These are phyloP conservation scores for Luffia ferchaultella DNA, from an alignment of 2,888 invertebrate species.

Conservation along the genomic window DNA sequence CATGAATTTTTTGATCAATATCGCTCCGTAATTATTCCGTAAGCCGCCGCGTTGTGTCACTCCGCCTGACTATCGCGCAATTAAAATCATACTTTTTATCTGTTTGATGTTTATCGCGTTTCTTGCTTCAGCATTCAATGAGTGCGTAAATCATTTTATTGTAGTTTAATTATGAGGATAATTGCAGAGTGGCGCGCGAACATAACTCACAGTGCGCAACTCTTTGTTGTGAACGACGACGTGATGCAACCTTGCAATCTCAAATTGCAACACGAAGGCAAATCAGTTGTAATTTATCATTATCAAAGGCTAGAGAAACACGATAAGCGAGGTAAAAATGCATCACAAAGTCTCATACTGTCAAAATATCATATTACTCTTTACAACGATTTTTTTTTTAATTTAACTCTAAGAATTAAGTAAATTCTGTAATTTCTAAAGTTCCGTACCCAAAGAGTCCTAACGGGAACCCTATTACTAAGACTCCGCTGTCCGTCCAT, in stretches of 20 bases:
- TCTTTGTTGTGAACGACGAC: not conserved
- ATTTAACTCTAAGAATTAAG: too few species aligned
- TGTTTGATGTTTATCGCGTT: not conserved
- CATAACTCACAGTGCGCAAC: constrained; percentile 14
- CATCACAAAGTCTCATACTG: too few species aligned
- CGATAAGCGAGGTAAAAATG: too few species aligned
- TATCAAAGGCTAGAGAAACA: too few species aligned
- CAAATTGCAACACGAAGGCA: not conserved
- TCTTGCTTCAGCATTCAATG: constrained; percentile 6
- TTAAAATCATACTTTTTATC: constrained; percentile 3
- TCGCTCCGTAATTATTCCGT: not conserved
- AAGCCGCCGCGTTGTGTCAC: not conserved
- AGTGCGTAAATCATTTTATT: constrained; percentile 28
- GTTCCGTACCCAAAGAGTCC: too few species aligned
- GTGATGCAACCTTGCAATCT: not conserved
- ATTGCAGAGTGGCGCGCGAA: constrained; percentile 26
- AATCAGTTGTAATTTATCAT: too few species aligned
- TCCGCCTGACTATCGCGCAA: not conserved
- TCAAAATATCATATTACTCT: too few species aligned
- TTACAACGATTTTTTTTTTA: too few species aligned
- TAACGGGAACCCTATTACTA: too few species aligned
- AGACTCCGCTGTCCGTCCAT: too few species aligned
- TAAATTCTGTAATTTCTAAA: too few species aligned
- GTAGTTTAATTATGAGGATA: constrained; percentile 27
- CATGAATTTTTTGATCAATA: not conserved